These are phyloP conservation scores for Sphaeramia orbicularis DNA, from an alignment of 2,797 vertebrate species.

Conservation along the genomic window DNA sequence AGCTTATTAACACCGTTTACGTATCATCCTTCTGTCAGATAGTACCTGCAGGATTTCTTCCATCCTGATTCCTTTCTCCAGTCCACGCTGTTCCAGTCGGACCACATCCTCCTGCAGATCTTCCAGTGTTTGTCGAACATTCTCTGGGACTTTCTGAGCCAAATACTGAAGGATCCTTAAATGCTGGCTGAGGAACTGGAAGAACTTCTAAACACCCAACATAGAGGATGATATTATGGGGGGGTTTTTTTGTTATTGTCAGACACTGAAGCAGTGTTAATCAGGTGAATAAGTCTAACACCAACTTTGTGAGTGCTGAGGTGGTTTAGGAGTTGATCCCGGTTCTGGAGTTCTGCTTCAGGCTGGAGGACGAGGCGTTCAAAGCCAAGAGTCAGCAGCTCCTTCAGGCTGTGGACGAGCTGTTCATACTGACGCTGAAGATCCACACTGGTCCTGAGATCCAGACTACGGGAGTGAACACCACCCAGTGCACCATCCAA, in stretches of 20 bases:
- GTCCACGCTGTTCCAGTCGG: conserved; percentile 78
- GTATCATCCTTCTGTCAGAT: neutral
- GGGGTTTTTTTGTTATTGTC: neutral
- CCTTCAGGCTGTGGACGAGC: conserved; percentile 81
- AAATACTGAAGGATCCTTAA: conserved; percentile 79
- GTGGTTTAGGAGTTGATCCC: conserved; percentile 78
- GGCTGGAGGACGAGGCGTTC: conserved; percentile 77
- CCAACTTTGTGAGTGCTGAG: conserved; percentile 87
- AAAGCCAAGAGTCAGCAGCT: conserved; percentile 82
- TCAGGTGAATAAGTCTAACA: neutral
- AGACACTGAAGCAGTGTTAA: too few relatives aligned
- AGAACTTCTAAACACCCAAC: conserved; percentile 83
- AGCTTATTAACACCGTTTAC: too few relatives aligned
- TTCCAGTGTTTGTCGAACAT: conserved; percentile 73
- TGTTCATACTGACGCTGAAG: conserved; percentile 79
- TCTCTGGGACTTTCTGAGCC: conserved; percentile 73
- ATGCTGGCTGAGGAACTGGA: conserved; percentile 82
- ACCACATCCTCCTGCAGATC: conserved; percentile 76
- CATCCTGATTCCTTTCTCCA: conserved; percentile 78
- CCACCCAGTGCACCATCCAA: conserved; percentile 83
- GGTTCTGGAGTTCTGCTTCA: conserved; percentile 69
- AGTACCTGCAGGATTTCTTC: conserved; percentile 87
- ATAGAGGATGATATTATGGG: neutral
- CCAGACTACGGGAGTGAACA: conserved; percentile 71
- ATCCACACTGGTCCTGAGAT: conserved; percentile 75